Conservation (phyloP, 2,797 vertebrate species). For the Gallinago nigripennis region DNA sequence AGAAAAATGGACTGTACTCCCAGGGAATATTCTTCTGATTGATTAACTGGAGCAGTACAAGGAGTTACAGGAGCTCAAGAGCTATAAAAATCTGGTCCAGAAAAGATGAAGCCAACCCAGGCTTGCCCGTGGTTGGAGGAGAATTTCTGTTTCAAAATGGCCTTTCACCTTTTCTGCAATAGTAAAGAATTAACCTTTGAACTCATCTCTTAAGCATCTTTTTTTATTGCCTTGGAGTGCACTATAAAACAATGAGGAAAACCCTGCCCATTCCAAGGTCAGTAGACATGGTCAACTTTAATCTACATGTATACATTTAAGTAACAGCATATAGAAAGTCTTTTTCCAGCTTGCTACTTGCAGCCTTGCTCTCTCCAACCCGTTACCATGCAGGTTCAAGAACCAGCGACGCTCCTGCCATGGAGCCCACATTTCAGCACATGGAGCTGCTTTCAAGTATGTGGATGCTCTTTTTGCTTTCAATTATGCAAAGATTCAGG, state of each 20-base stretch:
- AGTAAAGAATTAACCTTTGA: conserved; percentile 49
- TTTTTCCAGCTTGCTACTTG: not conserved
- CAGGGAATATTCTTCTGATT: conserved; percentile 50
- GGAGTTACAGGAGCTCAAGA: conserved; percentile 51
- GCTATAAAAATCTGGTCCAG: conserved; percentile 48
- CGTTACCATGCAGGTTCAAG: not conserved
- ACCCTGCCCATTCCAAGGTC: not conserved
- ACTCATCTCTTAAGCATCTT: not conserved
- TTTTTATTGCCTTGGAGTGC: not conserved
- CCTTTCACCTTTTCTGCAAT: not conserved
- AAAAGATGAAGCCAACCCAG: conserved; percentile 23
- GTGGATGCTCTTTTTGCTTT: not conserved
- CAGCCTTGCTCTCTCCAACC: not conserved
- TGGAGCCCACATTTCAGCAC: not conserved
- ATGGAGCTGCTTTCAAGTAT: not conserved
- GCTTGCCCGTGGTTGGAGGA: not conserved
- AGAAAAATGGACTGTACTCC: conserved; percentile 17
- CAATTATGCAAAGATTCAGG: not conserved
- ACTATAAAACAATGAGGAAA: not conserved
- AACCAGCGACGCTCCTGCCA: not conserved
- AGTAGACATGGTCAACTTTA: not conserved
- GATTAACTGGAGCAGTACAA: conserved; percentile 49
- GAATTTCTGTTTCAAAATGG: conserved; percentile 7
- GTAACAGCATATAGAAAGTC: not conserved
- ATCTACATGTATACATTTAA: not conserved